Conservation (phyloP, 2,113 vertebrate species). For the Ahaetulla prasina region DNA sequence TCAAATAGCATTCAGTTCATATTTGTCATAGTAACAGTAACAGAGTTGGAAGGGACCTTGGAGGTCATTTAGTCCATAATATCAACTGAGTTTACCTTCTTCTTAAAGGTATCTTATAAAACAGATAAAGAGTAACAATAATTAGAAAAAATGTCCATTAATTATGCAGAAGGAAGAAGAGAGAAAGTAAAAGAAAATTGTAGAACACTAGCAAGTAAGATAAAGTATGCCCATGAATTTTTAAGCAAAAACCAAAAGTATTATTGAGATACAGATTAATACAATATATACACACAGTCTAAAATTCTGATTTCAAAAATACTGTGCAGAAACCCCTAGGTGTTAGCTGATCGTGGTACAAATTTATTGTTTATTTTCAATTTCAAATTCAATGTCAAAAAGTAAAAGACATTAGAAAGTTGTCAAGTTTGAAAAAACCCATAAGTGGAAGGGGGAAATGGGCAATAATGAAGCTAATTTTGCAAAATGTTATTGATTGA, state of each 20-base stretch:
- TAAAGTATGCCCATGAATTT: not conserved
- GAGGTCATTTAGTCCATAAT: no score
- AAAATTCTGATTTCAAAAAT: not conserved
- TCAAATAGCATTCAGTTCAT: no score
- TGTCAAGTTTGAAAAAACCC: slow-evolving; percentile 73
- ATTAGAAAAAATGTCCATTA: not conserved
- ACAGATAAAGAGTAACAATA: not conserved
- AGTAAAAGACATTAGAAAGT: not conserved
- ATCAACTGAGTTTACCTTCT: no score
- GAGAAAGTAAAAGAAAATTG: not conserved
- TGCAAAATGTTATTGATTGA: slow-evolving; percentile 74
- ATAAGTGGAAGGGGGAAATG: slow-evolving; percentile 75
- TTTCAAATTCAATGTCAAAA: not conserved
- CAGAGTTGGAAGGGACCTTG: no score
- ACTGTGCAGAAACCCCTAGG: not conserved
- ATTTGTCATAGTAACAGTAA: no score
- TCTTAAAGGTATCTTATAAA: no score
- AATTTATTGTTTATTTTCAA: not conserved
- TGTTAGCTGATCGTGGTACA: no score
- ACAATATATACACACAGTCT: not conserved
- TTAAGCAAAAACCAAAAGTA: not conserved
- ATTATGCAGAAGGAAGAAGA: not conserved
- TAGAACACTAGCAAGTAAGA: not conserved
- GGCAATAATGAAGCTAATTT: slow-evolving; percentile 71
- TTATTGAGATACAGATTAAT: not conserved